Conservation (phyloP, 2,888 invertebrate species). For the Drosophila paramelanica region DNA sequence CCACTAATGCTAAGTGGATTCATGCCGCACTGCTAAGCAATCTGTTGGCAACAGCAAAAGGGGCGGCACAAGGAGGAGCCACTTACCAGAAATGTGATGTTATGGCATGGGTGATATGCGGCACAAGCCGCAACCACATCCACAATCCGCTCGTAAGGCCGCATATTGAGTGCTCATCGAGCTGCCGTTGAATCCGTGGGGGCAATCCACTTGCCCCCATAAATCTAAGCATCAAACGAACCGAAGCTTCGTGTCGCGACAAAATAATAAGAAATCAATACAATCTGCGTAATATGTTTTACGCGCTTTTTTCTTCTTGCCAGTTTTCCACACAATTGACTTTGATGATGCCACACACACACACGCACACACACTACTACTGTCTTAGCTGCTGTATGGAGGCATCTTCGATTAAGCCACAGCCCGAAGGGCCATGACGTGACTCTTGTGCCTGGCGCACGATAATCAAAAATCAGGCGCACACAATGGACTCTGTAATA, state of each 20-base stretch:
- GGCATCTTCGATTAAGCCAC: slow-evolving; percentile 71
- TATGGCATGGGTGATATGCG: slow-evolving; percentile 12
- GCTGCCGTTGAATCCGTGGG: slow-evolving; percentile 10
- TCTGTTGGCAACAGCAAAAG: slow-evolving; percentile 4
- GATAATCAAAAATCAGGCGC: slow-evolving; percentile 74
- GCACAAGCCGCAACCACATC: slow-evolving; percentile 72
- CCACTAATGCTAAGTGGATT: slow-evolving; percentile 23
- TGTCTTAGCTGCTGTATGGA: slow-evolving; percentile 17
- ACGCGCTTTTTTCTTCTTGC: slow-evolving; percentile 63
- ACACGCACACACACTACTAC: slow-evolving; percentile 13
- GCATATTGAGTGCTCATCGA: slow-evolving; percentile 33
- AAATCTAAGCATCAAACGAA: slow-evolving; percentile 56
- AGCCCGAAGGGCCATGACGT: slow-evolving; percentile 69
- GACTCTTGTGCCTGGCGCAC: slow-evolving; percentile 60
- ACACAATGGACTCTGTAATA: slow-evolving; percentile 75
- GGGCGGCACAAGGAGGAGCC: slow-evolving; percentile 51
- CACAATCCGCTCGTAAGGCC: slow-evolving; percentile 59
- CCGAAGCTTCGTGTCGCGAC: slow-evolving; percentile 43
- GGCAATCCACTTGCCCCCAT: slow-evolving; percentile 46
- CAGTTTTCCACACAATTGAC: slow-evolving; percentile 84
- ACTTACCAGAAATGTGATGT: slow-evolving; percentile 60
- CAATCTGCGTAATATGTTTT: slow-evolving; percentile 79
- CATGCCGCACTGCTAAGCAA: slow-evolving; percentile 16
- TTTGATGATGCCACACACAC: slow-evolving; percentile 75
- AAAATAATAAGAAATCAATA: slow-evolving; percentile 79